These are phyloP conservation scores for Podotricha telesiphe DNA, from an alignment of 2,888 invertebrate genomes.

Conservation along the genomic window DNA sequence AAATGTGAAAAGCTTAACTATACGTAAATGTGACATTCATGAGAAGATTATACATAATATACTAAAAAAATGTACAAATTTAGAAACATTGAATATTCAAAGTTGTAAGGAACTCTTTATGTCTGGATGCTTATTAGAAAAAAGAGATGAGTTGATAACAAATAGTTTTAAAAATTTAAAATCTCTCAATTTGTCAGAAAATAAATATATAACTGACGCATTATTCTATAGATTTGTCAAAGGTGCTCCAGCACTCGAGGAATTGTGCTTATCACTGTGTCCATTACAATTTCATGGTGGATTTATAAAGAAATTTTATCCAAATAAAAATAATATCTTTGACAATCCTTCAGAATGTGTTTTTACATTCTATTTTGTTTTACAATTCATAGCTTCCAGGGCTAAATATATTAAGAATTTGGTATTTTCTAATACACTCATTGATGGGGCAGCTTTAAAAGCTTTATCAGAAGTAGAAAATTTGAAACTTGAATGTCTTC, in stretches of 20 bases:
- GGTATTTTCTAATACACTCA: conserved; percentile 86
- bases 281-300: conserved; percentile 88
- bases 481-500: conserved; percentile 78
- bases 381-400: conserved; percentile 82
- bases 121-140: conserved; percentile 87
- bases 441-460: conserved; percentile 85
- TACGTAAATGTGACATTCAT: conserved; percentile 85
- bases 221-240: conserved; percentile 86
- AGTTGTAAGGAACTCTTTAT: conserved; percentile 89
- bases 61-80: conserved; percentile 80
- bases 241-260: conserved; percentile 83
- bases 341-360: conserved; percentile 86
- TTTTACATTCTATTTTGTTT: conserved; percentile 87
- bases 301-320: conserved; percentile 87
- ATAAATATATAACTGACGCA: conserved; percentile 90
- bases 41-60: conserved; percentile 86
- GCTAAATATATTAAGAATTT: conserved; percentile 83
- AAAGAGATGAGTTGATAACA: conserved; percentile 78
- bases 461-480: conserved; percentile 79
- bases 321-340: conserved; percentile 67
- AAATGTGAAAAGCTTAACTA: conserved; percentile 78
- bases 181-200: conserved; percentile 85
- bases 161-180: conserved; percentile 80
- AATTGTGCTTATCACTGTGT: conserved; percentile 86
- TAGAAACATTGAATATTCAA: conserved; percentile 84